phyloP scores from a whole-genome alignment of 2,888 invertebrate genomes.

The Rhagonycha fulva region DNA sequence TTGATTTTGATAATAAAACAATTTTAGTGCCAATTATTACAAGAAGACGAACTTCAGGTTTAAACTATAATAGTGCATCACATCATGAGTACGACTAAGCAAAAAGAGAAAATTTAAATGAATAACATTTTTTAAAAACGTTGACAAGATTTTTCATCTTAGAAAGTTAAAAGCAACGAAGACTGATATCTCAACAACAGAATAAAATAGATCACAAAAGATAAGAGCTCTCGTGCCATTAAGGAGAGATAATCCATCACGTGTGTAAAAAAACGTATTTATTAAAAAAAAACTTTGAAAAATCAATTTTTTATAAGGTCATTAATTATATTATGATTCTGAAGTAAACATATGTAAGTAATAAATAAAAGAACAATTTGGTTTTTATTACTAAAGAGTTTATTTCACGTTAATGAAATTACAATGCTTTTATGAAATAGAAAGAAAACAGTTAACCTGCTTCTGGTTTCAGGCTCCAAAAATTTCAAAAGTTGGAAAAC shows the following conservation, averaged over 20 bases:
- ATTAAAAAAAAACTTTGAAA: neutral
- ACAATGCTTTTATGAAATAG: no score
- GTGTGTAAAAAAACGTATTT: neutral
- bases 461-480: no score
- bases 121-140: neutral
- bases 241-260: neutral
- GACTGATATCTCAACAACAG: neutral
- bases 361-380: neutral
- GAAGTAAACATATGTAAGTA: neutral
- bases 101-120: neutral
- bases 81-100: neutral
- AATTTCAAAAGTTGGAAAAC: no score
- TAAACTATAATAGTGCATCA: neutral
- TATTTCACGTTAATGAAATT: neutral
- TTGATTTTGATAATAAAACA: neutral
- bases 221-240: neutral
- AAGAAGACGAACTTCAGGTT: neutral
- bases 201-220: neutral
- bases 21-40: neutral
- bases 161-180: neutral
- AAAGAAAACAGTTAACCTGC: no score
- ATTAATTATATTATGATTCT: neutral
- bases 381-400: neutral
- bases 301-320: neutral
- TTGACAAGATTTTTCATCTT: neutral